A percentile compares a stretch with the other conserved stretches of the same genome.
phyloP scores from a whole-genome alignment of 2,888 invertebrate genomes.

The Odontocolon sp. region DNA sequence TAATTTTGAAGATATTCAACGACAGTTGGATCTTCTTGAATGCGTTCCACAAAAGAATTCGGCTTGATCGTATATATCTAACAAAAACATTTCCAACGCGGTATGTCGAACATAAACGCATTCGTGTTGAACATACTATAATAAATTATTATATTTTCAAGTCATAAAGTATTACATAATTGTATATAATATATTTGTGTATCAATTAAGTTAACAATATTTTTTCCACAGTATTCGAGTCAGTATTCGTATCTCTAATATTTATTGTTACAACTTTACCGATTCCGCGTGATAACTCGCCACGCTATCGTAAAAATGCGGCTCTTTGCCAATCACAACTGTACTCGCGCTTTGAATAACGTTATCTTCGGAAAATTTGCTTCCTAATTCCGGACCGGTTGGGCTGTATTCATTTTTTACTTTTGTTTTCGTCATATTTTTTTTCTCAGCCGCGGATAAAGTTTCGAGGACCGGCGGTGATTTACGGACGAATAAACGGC shows the following conservation, averaged over 20 bases:
- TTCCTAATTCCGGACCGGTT: neutral
- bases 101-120: conserved; percentile 13
- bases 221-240: neutral
- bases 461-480: conserved; percentile 71
- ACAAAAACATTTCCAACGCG: neutral
- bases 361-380: too few relatives aligned
- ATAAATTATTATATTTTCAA: too few relatives aligned
- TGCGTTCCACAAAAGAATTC: conserved; percentile 61
- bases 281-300: conserved; percentile 47
- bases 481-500: conserved; percentile 69
- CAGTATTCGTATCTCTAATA: neutral
- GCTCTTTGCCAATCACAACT: conserved; percentile 71
- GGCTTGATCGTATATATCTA: conserved; percentile 34
- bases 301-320: conserved; percentile 64
- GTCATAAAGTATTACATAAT: too few relatives aligned
- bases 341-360: conserved; percentile 35
- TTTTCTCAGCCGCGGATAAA: conserved; percentile 57
- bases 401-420: conserved; percentile 57
- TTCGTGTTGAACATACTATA: too few relatives aligned
- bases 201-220: conserved; percentile 9
- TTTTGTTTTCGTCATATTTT: conserved; percentile 19
- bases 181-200: conserved; percentile 16
- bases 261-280: conserved; percentile 62
- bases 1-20: conserved; percentile 75
- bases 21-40: conserved; percentile 75